Evolutionary conservation across 2,797 vertebrate species (phyloP).

Genomic region (Intellagama lesueurii): DNA sequence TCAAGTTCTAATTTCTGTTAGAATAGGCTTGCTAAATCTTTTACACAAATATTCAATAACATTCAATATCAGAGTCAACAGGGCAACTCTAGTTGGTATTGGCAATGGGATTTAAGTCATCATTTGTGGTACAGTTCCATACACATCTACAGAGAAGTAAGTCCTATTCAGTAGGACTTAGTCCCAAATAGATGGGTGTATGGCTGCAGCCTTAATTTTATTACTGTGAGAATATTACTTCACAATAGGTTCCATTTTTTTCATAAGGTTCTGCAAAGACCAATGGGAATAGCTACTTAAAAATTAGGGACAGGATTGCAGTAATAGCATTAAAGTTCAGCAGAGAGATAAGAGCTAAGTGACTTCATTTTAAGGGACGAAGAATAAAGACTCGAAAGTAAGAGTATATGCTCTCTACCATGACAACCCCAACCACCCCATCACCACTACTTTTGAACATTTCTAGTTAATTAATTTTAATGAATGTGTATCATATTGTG

Average conservation of each 20-base stretch:
- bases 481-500: background rate
- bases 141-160: background rate
- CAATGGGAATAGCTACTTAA: background rate
- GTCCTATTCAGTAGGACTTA: too few relatives aligned
- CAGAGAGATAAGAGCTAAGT: background rate
- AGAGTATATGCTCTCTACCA: background rate
- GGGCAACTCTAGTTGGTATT: too few relatives aligned
- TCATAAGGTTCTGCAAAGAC: background rate
- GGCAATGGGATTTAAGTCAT: too few relatives aligned
- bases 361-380: background rate
- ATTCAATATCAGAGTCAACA: too few relatives aligned
- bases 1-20: too few relatives aligned
- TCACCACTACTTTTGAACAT: background rate
- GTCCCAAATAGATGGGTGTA: background rate
- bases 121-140: background rate
- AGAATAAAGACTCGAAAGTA: background rate
- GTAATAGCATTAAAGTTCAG: background rate
- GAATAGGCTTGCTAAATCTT: too few relatives aligned
- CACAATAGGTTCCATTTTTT: constrained; percentile 8
- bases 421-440: too few relatives aligned
- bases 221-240: background rate
- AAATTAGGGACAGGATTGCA: background rate
- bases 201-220: background rate
- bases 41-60: too few relatives aligned
- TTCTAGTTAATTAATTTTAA: background rate